Percentiles rank a stretch among this genome's conserved stretches.
phyloP scores from a whole-genome alignment of 37 sponge, comb jelly and placozoan genomes.

The Spongilla lacustris region DNA sequence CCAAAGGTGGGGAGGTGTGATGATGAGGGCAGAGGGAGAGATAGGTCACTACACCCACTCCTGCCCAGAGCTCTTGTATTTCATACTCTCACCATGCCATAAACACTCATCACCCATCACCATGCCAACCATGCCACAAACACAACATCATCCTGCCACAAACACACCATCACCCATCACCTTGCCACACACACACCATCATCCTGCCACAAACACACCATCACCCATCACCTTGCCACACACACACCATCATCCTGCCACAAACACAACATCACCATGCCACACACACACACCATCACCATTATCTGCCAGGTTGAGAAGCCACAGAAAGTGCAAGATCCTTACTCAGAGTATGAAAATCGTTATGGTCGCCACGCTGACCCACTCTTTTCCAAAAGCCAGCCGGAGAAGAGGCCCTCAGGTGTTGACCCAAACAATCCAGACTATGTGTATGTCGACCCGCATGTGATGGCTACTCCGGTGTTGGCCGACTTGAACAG shows the following conservation, averaged over 20 bases:
- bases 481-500: constrained; percentile 56
- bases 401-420: constrained; percentile 17
- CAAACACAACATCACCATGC: no score
- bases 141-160: no score
- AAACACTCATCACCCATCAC: no score
- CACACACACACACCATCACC: no score
- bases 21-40: not conserved
- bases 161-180: no score
- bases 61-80: not conserved
- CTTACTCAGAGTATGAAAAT: constrained; percentile 57
- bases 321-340: not conserved
- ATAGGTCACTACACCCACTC: not conserved
- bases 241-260: no score
- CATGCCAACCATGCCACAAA: no score
- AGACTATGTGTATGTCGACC: constrained; percentile 61
- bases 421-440: constrained; percentile 47
- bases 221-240: no score
- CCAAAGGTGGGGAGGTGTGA: not conserved
- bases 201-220: no score
- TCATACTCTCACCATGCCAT: not conserved
- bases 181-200: no score
- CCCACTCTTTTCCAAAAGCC: constrained; percentile 56
- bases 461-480: constrained; percentile 79
- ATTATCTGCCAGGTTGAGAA: no score
- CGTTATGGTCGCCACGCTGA: constrained; percentile 52